A percentile compares a stretch with the other conserved stretches of the same genome.
Conservation (phyloP, 2,113 vertebrate species). For the Oreochromis tanganicae region DNA sequence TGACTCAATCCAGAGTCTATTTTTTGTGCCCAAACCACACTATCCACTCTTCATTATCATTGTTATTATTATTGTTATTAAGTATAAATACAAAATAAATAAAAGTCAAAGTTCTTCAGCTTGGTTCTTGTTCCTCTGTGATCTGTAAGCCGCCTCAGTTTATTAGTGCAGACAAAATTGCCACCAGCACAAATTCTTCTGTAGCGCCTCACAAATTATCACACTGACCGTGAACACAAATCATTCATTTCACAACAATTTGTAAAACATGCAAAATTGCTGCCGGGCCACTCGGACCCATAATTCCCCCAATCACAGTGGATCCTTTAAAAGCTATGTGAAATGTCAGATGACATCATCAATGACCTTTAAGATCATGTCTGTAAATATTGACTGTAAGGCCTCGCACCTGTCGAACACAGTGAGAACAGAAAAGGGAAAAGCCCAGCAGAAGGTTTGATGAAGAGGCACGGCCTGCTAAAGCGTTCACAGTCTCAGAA, state of each 20-base stretch:
- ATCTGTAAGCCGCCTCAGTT: background rate
- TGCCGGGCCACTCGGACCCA: background rate
- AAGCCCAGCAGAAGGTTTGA: background rate
- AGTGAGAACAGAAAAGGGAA: background rate
- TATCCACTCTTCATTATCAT: background rate
- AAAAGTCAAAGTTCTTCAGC: background rate
- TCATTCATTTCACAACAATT: background rate
- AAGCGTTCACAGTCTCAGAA: background rate
- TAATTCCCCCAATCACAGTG: background rate
- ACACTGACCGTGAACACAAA: background rate
- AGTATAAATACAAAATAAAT: background rate
- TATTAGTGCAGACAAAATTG: background rate
- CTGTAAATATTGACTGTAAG: background rate
- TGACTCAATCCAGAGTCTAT: background rate
- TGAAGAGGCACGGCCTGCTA: background rate
- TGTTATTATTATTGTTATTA: background rate
- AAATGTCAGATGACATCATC: background rate
- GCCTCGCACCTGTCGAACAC: background rate
- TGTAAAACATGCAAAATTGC: background rate
- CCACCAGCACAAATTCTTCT: background rate
- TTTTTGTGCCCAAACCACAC: background rate
- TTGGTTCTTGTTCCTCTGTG: background rate
- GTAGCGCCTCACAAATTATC: constrained; percentile 32
- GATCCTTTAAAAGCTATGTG: background rate
- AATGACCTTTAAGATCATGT: background rate